Evolutionary conservation across 30 jellyfish, hydroid and myxozoan genomes (phyloP), one percentile per base, ranked within the genome.

Genomic region (Catostylus mosaicus): DNA sequence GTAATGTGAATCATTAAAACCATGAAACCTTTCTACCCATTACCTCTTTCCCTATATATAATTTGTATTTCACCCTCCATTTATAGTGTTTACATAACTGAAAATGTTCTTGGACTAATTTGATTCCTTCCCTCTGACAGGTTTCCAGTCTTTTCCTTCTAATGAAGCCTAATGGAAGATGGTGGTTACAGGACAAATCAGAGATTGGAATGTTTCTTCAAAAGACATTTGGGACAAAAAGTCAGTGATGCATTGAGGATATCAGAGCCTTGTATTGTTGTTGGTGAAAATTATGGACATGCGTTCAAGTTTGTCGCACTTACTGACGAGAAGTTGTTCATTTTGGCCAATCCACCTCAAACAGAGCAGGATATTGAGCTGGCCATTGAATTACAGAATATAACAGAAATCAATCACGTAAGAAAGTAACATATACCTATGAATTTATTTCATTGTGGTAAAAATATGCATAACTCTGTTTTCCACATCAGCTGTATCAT

Each of bases 261-360:
- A 27, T 72, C 90, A 19, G 90, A 80, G 66, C 84, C 90, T 18
- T 80, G 90, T 54, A 67, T 80, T 22, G 84, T 80, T 63, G 90
- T 80, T 45, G 90, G 90, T 31, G 80, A 32, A 35, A 80, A 37
- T 30, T 67, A 45, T 51, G 83, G 57, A 3, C 90, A 80, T 66
- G 90, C 90, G 3, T 80, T 80, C 62, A 80, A 80, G 76, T 80
- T 80, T 80, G 75, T 80, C 26, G 84, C 68, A 1, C 84, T 80
- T 20, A 66, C 90, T 16, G 84, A 80, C 50, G 75, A 67, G 20
- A 63, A 32, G 4, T 30, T 80, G 52, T 80, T 35, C 40, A 67
- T 80, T 30, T 50, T 80, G 60, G 90, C 90, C n/a, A 80, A 80
- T 43, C 90, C 90, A 4, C 90, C 90, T 3, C 80, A 80, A 33